Conservation (phyloP, 1,140 invertebrate species). For the Orius insidiosus region DNA sequence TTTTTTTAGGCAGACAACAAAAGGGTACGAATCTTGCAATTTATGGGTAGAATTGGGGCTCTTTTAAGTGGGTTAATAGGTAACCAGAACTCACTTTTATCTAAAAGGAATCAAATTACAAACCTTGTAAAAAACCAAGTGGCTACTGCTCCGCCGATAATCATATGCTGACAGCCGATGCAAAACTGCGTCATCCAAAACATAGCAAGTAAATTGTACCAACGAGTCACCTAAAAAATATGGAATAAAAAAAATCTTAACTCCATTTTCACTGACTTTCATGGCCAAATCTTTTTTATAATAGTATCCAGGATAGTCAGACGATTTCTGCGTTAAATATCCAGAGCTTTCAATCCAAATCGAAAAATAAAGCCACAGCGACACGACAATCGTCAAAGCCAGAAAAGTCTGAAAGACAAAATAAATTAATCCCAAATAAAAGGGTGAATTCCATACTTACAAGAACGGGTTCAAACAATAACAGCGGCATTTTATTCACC, state of each 20-base stretch:
- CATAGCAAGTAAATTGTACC: conserved; percentile 49
- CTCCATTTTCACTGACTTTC: conserved; percentile 25
- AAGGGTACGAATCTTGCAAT: too few species aligned
- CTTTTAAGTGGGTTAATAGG: too few species aligned
- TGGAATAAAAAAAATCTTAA: conserved; percentile 5
- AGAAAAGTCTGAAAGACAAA: conserved; percentile 41
- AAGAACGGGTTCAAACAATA: conserved; percentile 58
- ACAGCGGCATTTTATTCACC: conserved; percentile 44
- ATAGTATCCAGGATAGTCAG: conserved; percentile 28
- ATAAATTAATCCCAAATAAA: conserved; percentile 2
- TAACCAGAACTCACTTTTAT: too few species aligned
- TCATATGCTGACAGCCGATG: conserved; percentile 57
- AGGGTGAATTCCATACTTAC: too few species aligned
- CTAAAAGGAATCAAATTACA: conserved; percentile 12
- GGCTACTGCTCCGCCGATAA: conserved; percentile 54
- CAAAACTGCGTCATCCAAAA: conserved; percentile 59
- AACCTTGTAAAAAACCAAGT: conserved; percentile 65
- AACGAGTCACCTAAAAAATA: conserved; percentile 32
- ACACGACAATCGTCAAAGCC: conserved; percentile 32
- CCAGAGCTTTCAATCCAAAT: conserved; percentile 45
- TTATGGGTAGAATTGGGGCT: too few species aligned
- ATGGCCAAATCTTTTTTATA: conserved; percentile 34
- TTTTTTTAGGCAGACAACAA: too few species aligned
- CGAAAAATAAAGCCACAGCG: conserved; percentile 39
- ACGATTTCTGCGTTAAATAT: conserved; percentile 27